Conservation (phyloP, 2,113 vertebrate species). For the Puma concolor region DNA sequence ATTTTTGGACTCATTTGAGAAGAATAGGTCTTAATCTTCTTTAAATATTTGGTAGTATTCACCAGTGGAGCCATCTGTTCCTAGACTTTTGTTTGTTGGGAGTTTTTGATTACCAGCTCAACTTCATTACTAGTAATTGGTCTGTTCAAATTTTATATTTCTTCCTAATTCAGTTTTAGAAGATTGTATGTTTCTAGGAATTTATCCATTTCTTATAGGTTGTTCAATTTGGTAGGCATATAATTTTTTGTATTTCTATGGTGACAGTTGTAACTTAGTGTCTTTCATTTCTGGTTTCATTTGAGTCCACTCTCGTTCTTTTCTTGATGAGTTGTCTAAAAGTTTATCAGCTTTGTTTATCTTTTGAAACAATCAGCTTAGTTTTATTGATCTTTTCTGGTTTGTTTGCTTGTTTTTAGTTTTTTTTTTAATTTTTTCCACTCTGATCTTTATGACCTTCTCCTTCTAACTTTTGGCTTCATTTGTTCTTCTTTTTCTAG, state of each 20-base stretch:
- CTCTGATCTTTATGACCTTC: background rate
- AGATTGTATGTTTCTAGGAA: background rate
- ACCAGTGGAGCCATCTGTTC: background rate
- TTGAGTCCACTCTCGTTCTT: background rate
- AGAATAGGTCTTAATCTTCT: background rate
- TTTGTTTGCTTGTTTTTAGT: background rate
- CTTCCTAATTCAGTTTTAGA: background rate
- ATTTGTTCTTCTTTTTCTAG: background rate
- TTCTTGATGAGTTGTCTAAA: background rate
- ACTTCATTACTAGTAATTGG: background rate
- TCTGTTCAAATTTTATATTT: background rate
- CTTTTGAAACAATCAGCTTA: background rate
- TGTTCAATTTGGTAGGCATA: background rate
- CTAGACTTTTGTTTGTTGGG: background rate
- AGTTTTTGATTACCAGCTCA: background rate
- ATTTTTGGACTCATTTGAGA: background rate
- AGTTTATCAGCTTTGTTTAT: background rate
- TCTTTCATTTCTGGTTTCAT: background rate
- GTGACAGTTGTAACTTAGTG: background rate
- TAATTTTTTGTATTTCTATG: background rate
- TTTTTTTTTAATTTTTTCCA: background rate
- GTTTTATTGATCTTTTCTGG: background rate
- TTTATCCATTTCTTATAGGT: background rate
- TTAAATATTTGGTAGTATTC: background rate
- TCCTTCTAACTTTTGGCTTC: background rate